These are phyloP conservation scores for Macquaria ambigua DNA, from an alignment of 2,113 vertebrate species.

Conservation along the genomic window DNA sequence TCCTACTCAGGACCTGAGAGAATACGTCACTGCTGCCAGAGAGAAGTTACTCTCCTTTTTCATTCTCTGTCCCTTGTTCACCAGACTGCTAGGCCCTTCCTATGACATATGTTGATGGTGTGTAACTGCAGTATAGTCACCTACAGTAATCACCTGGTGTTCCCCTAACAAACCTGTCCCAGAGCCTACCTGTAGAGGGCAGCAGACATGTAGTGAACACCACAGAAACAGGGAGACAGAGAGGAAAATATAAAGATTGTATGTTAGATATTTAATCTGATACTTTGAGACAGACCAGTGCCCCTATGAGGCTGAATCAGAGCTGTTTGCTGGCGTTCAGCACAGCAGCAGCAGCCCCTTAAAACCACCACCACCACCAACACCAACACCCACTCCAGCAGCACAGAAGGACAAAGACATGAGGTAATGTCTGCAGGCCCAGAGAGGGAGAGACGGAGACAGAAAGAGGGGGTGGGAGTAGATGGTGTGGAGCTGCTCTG, in stretches of 20 bases:
- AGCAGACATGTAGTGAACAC: slow-evolving; percentile 48
- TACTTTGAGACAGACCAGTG: slow-evolving; percentile 47
- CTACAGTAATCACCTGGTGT: slow-evolving; percentile 29
- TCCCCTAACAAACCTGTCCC: slow-evolving; percentile 46
- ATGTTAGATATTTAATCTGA: slow-evolving; percentile 68
- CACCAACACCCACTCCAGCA: slow-evolving; percentile 53
- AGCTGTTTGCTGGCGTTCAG: slow-evolving; percentile 40
- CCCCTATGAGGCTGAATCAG: slow-evolving; percentile 32
- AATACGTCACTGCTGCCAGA: slow-evolving; percentile 82
- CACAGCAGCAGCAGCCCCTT: slow-evolving; percentile 41
- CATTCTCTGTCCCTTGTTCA: slow-evolving; percentile 58
- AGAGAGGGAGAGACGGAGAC: slow-evolving; percentile 15
- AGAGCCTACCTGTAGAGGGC: slow-evolving; percentile 62
- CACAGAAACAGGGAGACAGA: slow-evolving; percentile 40
- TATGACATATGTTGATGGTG: slow-evolving; percentile 21
- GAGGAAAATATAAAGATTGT: slow-evolving; percentile 66
- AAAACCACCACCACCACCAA: slow-evolving; percentile 31
- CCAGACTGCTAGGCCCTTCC: slow-evolving; percentile 43
- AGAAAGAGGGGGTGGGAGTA: slow-evolving; percentile 35
- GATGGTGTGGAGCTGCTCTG: slow-evolving; percentile 56
- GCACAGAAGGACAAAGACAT: slow-evolving; percentile 81
- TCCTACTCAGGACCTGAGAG: slow-evolving; percentile 82
- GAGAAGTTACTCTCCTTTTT: slow-evolving; percentile 59
- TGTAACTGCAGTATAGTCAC: slow-evolving; percentile 60
- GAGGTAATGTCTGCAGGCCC: slow-evolving; percentile 81